Base-by-base conservation (phyloP, 2,797 vertebrate genomes). In the Petrocephalus schoutedeni region DNA sequence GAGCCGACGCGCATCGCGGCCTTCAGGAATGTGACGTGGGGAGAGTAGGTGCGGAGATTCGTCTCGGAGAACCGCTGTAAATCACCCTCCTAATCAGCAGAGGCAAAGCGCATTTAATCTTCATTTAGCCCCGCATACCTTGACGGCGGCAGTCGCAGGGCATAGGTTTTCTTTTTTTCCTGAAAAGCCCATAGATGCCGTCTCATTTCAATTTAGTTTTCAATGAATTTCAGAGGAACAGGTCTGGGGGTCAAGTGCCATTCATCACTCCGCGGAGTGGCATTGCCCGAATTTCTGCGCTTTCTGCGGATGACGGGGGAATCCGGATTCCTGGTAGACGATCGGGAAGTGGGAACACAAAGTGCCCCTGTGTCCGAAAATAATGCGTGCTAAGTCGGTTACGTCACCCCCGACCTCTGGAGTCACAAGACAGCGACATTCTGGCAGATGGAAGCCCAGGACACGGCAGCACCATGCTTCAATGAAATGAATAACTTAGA, bases 251-350 rank as follows among this genome's bases (percentile, higher is more conserved):
- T 98, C 97, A 98, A 98, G 96, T 94, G 95, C 96, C 97, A 99
- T 99, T 97, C 97, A 99, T 99, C 97, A 99, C 96, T 95, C 96
- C 94, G 94, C 96, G 95, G 96, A 97, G 97, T 97, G 97, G 97
- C 97, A 97, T 98, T 97, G 32, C 96, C 97, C 95, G 95, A 96
- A 95, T 95, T 96, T 96, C 94, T 93, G 93, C 93, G 90, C 91
- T 97, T 98, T 98, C 96, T 98, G 97, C 96, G 93, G 95, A 95
- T 95, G 95, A 89, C 90, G 90, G 94, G 95, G 93, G 92, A 97
- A 97, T 97, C 94, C 93, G 83, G 12, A 91, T 95, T 96, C 96
- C 97, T 96, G 96, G 94, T 90, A 82, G 0, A 53, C 92, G 93
- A 92, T 92, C 87, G 41, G 90, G 91, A 64, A 93, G 90, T 90